Evolutionary conservation across 2,888 invertebrate genomes (phyloP), one percentile per base, ranked within the genome.

Genomic region (Micoletzkya japonica): DNA sequence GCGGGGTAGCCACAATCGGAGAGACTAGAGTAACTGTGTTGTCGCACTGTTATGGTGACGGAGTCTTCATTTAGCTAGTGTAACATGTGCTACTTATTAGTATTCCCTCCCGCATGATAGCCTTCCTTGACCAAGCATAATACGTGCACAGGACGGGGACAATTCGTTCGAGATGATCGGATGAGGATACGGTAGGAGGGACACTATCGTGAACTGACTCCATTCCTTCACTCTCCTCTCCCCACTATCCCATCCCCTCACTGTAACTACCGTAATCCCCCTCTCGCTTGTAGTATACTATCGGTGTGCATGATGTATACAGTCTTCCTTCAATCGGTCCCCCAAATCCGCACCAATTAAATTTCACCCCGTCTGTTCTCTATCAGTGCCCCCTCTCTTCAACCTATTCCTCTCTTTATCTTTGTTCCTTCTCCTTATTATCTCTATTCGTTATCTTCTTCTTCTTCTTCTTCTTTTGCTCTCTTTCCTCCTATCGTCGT

Each of bases 111-210:
- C n/a, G n/a, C n/a, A n/a, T n/a, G n/a, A n/a, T n/a, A n/a, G n/a
- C n/a, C n/a, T n/a, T n/a, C n/a, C n/a, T n/a, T n/a, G n/a, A n/a
- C n/a, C n/a, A n/a, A n/a, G n/a, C n/a, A n/a, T n/a, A n/a, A n/a
- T n/a, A n/a, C n/a, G n/a, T n/a, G n/a, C 44, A 20, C 63, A 63
- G 63, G 63, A 63, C 32, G 50, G 37, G 20, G 63, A 63, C 63
- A 63, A 32, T n/a, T 63, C 63, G 63, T 63, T 63, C 30, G 63
- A 63, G 63, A 34, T 63, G 63, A 63, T 63, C 37, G 63, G 63
- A 2, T 63, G 63, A 52, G 63, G 36, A 34, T 63, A 63, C 52
- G 34, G 50, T 63, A 14, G 44, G 20, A 20, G 44, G 20, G 20
- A 44, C 44, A 44, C 20, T 10, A 14, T 44, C 10, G 20, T 44